Base-by-base conservation (phyloP, 2,797 vertebrate species). In the Galaxias olidus region DNA sequence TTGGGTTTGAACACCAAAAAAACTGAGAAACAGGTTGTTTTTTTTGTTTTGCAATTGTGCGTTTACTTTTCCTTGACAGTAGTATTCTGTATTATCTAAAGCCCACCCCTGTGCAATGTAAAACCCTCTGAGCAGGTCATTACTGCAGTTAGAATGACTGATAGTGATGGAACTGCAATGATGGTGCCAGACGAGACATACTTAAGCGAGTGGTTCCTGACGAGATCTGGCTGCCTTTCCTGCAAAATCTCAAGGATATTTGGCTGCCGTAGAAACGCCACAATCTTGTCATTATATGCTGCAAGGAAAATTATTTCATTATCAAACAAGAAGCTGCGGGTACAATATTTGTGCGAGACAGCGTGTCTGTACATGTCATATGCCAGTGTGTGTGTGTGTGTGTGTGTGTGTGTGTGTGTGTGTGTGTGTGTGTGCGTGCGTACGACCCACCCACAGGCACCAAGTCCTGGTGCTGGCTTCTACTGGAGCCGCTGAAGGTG, bases 241-340 rank as follows among this genome's bases (percentile, higher is more conserved):
- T 99, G 97, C 10, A 99, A 92, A 84, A 99, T 96, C 90, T 99
- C 97, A 52, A 98, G 90, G 82, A 98, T 96, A 89, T 98, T 99
- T 68, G 96, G 95, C 80, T 99, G 97, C 78, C 97, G 92, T 78
- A 99, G 90, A 91, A 99, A 99, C 0, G 95, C 97, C 80, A 99
- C 97, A 62, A 99, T 99, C 90, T 99, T 99, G 88, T 99, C 97
- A 77, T 98, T 99, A 88, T 99, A 99, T 76, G 96, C 97, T 99
- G 85, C 50, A 83, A 45, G 53, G 51, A 64, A 10, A 42, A 41
- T 41, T 0, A 47, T 10, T 47, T 10, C 9, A 47, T 47, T 10
- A 14, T 47, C 2, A 47, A n/a, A 47, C 9, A 10, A 9, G 13
- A 2, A 47, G 9, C 30, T 30, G 30, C 1, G 13, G 13, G 13